Conservation (phyloP, 2,888 invertebrate species). For the Rhingia rostrata region DNA sequence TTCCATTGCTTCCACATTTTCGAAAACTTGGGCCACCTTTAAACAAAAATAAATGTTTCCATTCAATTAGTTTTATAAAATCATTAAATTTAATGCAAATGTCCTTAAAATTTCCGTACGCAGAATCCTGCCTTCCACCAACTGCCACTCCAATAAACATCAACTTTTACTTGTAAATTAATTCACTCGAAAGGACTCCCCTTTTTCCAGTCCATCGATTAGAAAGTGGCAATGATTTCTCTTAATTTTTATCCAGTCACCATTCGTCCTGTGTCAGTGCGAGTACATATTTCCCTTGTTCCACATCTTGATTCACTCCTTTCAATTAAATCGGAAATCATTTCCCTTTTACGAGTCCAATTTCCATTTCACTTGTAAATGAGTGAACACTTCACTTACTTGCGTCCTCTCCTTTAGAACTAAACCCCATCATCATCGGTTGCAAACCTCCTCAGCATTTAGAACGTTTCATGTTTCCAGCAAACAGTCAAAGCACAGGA, state of each 20-base stretch:
- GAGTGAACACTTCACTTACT: conserved; percentile 65
- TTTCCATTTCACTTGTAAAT: conserved; percentile 69
- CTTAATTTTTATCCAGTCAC: conserved; percentile 39
- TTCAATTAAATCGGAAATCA: conserved; percentile 63
- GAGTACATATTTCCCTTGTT: conserved; percentile 2
- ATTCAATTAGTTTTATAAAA: too few relatives aligned
- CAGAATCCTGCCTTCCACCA: background rate
- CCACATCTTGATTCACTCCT: conserved; percentile 27
- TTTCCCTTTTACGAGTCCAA: conserved; percentile 63
- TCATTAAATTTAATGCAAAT: too few relatives aligned
- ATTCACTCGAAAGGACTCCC: conserved; percentile 26
- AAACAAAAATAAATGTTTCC: too few relatives aligned
- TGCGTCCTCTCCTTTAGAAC: background rate
- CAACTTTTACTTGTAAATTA: conserved; percentile 19
- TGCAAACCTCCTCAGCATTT: conserved; percentile 20
- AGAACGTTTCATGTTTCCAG: conserved; percentile 5
- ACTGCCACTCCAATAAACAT: background rate
- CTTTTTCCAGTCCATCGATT: conserved; percentile 55
- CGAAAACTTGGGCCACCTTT: too few relatives aligned
- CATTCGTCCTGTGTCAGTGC: conserved; percentile 9
- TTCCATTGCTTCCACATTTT: too few relatives aligned
- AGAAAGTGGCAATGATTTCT: conserved; percentile 56
- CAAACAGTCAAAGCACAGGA: conserved; percentile 34
- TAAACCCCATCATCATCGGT: conserved; percentile 26
- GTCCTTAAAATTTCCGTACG: too few relatives aligned